Percentiles rank a stretch among this genome's conserved stretches.
Conservation (phyloP, 2,888 invertebrate genomes). For the Caenorhabditis zanzibari region DNA sequence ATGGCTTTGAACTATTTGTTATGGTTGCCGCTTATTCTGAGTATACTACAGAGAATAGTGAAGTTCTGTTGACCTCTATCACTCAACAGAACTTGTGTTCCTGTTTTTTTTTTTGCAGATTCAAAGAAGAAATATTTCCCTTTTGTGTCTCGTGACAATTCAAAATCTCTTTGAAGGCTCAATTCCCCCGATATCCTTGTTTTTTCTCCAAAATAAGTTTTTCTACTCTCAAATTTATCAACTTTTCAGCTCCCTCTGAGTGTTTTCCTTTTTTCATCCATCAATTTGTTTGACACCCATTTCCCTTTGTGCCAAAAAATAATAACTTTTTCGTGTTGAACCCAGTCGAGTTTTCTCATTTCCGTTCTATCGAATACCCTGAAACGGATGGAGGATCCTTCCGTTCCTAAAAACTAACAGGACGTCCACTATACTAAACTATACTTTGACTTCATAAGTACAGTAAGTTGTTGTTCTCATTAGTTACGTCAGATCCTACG, state of each 20-base stretch:
- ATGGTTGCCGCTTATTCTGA: not conserved
- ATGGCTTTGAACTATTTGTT: not conserved
- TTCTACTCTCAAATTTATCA: slow-evolving; percentile 33
- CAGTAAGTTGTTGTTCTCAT: not conserved
- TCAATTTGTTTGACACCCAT: slow-evolving; percentile 49
- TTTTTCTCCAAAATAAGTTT: slow-evolving; percentile 23
- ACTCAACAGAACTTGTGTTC: slow-evolving; percentile 25
- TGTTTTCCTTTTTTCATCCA: slow-evolving; percentile 49
- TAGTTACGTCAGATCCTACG: no score
- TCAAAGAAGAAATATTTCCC: not conserved
- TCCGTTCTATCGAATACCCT: not conserved
- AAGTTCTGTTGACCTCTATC: not conserved
- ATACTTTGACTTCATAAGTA: not conserved
- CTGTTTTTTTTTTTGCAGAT: slow-evolving; percentile 34
- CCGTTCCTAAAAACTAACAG: not conserved
- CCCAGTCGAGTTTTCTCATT: slow-evolving; percentile 19
- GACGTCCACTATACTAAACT: not conserved
- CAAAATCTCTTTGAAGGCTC: slow-evolving; percentile 12
- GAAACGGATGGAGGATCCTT: not conserved
- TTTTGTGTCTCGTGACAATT: slow-evolving; percentile 38
- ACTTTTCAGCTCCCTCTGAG: slow-evolving; percentile 36
- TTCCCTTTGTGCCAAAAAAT: slow-evolving; percentile 13
- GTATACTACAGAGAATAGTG: not conserved
- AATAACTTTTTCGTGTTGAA: slow-evolving; percentile 36
- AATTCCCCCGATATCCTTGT: slow-evolving; percentile 48